Base-by-base conservation (phyloP, 2,113 vertebrate species). In the Siniperca knerii region DNA sequence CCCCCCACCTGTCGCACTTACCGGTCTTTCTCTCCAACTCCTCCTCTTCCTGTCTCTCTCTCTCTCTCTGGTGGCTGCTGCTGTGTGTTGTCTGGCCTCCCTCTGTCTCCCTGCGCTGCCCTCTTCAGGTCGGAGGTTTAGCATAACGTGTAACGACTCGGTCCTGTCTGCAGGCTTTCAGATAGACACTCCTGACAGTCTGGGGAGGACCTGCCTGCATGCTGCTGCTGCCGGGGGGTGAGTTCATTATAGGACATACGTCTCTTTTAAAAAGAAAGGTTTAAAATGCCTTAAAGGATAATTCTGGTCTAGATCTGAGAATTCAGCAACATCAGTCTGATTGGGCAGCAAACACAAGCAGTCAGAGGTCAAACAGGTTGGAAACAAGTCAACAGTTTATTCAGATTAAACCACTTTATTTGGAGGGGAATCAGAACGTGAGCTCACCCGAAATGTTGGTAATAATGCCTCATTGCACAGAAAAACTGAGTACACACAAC, bases 151-250 rank as follows among this genome's bases (percentile, higher is more conserved):
- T 98, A 98, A 98, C 95, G 96, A 98, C 96, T 97, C 94, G 96
- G 96, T 98, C 96, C 97, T 98, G 96, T 98, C 96, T 96, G 97
- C 97, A 99, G 98, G 98, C 96, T 99, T 99, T 96, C 97, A 97
- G 93, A 98, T 99, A 92, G 97, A 99, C 96, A 98, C 97, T 68
- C 97, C 98, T 3, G 98, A 99, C 95, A 97, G 92, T 75, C 97
- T 98, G 82, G 98, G 98, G 90, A 97, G 98, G 95, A 99, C 98
- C 4, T 99, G 98, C 91, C 97, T 99, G 87, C 98, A 99, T 4
- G 98, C 98, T 7, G 98, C 98, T 1, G 98, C 98, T 21, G 98
- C 98, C 10, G 98, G 98, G 96, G 98, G 98, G 98, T 99, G 93
- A 97, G 4, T 18, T 9, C 29, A 11, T 44, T 20, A 52, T 2